Conservation (phyloP, 2,888 invertebrate species). For the Branchinecta sandiegonensis region DNA sequence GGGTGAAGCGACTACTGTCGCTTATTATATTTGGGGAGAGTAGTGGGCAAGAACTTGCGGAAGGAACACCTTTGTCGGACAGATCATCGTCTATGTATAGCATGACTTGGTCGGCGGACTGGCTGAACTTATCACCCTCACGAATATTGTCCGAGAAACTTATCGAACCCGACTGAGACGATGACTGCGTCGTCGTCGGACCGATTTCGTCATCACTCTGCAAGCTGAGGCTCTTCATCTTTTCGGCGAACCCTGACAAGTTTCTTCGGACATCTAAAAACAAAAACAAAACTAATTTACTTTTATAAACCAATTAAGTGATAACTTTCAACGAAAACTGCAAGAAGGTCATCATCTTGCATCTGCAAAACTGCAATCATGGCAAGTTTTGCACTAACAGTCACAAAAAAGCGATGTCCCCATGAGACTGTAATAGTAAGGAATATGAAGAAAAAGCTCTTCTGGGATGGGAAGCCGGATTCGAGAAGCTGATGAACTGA, state of each 20-base stretch:
- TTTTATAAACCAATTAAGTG: no score
- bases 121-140: background rate
- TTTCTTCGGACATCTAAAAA: no score
- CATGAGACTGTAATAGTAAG: no score
- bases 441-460: no score
- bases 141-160: background rate
- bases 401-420: no score
- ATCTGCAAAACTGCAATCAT: no score
- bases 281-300: no score
- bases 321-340: no score
- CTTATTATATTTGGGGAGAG: background rate
- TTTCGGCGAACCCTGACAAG: background rate
- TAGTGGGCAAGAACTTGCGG: constrained; percentile 9
- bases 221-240: background rate
- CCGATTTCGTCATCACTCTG: background rate
- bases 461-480: no score
- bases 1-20: constrained; percentile 7
- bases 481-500: no score
- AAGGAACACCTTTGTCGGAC: background rate
- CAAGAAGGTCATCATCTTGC: no score
- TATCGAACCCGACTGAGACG: background rate
- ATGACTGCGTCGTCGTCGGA: background rate
- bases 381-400: no score
- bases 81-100: constrained; percentile 1
- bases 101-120: constrained; percentile 2